phyloP scores from a whole-genome alignment of 23 tunicate genomes.

The Trididemnum miniatum region DNA sequence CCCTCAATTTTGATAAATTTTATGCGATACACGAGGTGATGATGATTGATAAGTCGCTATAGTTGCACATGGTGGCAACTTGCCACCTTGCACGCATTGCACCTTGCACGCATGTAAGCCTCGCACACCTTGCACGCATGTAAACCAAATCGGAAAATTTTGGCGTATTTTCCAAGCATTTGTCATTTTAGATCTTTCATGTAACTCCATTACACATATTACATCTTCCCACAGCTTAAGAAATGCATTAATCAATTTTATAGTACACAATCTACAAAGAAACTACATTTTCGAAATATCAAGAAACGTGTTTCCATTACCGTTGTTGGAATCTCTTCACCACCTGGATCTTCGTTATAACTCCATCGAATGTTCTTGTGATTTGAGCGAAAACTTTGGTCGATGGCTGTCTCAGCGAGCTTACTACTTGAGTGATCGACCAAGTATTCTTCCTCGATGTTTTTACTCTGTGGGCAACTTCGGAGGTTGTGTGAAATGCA shows the following conservation, averaged over 20 bases:
- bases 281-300: constrained; percentile 6
- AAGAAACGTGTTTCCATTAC: neutral
- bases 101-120: neutral
- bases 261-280: neutral
- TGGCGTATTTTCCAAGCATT: neutral
- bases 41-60: too few species aligned
- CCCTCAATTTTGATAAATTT: too few species aligned
- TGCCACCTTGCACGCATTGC: neutral
- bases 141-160: neutral
- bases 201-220: neutral
- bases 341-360: constrained; percentile 16
- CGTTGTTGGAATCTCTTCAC: neutral
- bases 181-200: constrained; percentile 4
- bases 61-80: too few species aligned
- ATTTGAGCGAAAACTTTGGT: constrained; percentile 10
- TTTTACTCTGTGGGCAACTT: neutral
- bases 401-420: neutral
- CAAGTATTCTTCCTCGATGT: constrained; percentile 8
- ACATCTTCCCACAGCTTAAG: neutral
- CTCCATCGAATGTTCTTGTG: constrained; percentile 16
- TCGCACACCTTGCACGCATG: neutral
- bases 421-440: neutral
- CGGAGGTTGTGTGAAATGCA: constrained; percentile 13
- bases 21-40: too few species aligned
- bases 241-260: neutral